Evolutionary conservation across 2,113 vertebrate genomes (phyloP).

Genomic region (Megaleporinus macrocephalus): DNA sequence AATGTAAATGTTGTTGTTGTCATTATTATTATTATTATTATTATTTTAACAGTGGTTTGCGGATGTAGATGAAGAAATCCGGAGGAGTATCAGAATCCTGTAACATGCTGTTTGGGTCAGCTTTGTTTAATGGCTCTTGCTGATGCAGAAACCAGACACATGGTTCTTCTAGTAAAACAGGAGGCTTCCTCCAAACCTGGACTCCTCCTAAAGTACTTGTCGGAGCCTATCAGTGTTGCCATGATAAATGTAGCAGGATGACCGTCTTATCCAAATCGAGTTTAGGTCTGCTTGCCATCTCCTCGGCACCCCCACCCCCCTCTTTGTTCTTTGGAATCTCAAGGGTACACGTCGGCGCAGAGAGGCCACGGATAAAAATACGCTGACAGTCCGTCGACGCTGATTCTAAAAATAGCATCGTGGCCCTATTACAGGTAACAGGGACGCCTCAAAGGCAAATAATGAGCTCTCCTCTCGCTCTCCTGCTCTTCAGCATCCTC

Average conservation of each 20-base stretch:
- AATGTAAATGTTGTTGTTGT: too few species aligned
- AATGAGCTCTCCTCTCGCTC: conserved; percentile 42
- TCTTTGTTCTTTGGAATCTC: conserved; percentile 43
- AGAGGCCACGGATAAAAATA: conserved; percentile 55
- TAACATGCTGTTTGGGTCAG: too few species aligned
- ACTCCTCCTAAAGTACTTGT: conserved; percentile 32
- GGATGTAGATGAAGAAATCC: too few species aligned
- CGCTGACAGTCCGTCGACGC: conserved; percentile 59
- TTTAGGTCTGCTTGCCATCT: conserved; percentile 32
- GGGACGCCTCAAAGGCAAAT: conserved; percentile 70
- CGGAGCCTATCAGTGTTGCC: neutral
- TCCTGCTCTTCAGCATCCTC: conserved; percentile 17
- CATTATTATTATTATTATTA: too few species aligned
- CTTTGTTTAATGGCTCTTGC: conserved; percentile 18
- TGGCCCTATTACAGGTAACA: conserved; percentile 67
- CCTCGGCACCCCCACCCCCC: conserved; percentile 4
- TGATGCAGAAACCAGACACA: conserved; percentile 17
- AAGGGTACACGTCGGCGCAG: conserved; percentile 54
- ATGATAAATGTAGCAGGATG: conserved; percentile 20
- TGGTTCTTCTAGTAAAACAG: conserved; percentile 20
- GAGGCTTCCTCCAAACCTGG: conserved; percentile 29
- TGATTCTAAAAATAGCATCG: conserved; percentile 65
- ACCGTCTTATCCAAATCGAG: conserved; percentile 2
- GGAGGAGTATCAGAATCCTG: too few species aligned
- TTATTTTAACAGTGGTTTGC: too few species aligned